A percentile compares a stretch with the other conserved stretches of the same genome.
phyloP scores from a whole-genome alignment of 2,113 vertebrate genomes.

The Pimephales promelas region DNA sequence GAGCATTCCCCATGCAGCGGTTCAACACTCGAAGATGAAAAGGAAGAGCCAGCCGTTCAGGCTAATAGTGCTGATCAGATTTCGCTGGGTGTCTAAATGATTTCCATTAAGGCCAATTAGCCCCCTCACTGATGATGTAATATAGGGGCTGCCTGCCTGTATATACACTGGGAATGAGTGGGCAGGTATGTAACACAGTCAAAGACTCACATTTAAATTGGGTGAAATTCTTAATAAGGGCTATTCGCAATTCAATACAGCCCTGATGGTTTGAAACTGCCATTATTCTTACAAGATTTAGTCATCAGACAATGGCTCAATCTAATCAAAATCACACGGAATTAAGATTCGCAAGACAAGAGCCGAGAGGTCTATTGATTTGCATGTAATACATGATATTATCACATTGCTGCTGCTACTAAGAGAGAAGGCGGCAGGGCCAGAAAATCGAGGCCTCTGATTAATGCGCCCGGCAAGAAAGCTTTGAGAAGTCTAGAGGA shows the following conservation, averaged over 20 bases:
- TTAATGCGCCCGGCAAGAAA: constrained; percentile 87
- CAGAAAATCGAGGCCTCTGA: constrained; percentile 86
- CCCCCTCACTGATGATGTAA: constrained; percentile 66
- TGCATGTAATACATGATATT: constrained; percentile 98
- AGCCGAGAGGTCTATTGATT: constrained; percentile 95
- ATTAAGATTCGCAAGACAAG: constrained; percentile 70
- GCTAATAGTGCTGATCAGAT: constrained; percentile 69
- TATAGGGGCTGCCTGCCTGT: constrained; percentile 30
- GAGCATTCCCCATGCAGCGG: constrained; percentile 76
- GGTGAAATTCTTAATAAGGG: background rate
- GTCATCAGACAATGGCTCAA: constrained; percentile 59
- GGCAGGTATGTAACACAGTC: background rate
- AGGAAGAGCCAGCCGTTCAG: constrained; percentile 61
- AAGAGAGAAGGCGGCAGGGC: constrained; percentile 82
- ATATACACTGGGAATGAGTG: constrained; percentile 50
- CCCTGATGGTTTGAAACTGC: background rate
- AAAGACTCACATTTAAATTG: background rate
- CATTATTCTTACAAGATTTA: background rate
- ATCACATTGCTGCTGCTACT: constrained; percentile 89
- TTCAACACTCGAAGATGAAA: constrained; percentile 70
- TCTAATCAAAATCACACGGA: constrained; percentile 71
- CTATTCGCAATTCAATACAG: background rate
- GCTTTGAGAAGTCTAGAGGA: constrained; percentile 73
- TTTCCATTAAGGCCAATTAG: constrained; percentile 73
- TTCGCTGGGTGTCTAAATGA: constrained; percentile 72